Base-by-base conservation (phyloP, 1,140 invertebrate genomes). In the Drosophila arawakana region DNA sequence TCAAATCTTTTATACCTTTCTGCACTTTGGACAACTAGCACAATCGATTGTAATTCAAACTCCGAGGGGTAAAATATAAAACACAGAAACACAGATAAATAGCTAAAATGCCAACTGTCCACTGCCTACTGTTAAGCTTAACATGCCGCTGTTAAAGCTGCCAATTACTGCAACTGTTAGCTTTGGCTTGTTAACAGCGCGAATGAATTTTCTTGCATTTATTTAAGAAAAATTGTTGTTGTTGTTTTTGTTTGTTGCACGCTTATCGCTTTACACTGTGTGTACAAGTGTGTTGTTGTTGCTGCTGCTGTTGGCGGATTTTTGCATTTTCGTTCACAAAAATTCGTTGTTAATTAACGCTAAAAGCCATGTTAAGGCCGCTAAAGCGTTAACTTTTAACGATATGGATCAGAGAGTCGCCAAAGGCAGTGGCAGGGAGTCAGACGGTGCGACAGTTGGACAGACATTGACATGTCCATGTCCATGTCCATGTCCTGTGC, bases 321-420 rank as follows among this genome's bases (percentile, higher is more conserved):
- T 83, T 83, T 83, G 80, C 80, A 83, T 83, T 54, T 54, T 54
- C 50, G 50, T 84, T 79, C 81, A 73, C 63, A 70, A 86, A 82
- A 88, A 88, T 83, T 88, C 83, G 84, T 84, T 88, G 84, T 88
- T 88, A 88, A 88, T 88, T 88, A 88, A 88, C 84, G 84, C 84
- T 89, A 89, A 89, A 89, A 90, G 85, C 85, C 85, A 89, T 90
- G 84, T 89, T 89, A 80, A 84, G 83, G 67, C 84, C 78, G 84
- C 84, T 84, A 88, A 88, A 88, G 84, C 84, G 84, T 88, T 88
- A 88, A 88, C 84, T 89, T 88, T 86, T 52, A 78, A 78, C 84
- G 84, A 88, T 88, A 88, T 84, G 80, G 80, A 88, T 88, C 84
- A 76, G 80, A 57, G 76, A 72, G 62, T 72, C 63, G 52, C 50